phyloP scores from a whole-genome alignment of 1,140 invertebrate species.

The Parapsyche elsis region DNA sequence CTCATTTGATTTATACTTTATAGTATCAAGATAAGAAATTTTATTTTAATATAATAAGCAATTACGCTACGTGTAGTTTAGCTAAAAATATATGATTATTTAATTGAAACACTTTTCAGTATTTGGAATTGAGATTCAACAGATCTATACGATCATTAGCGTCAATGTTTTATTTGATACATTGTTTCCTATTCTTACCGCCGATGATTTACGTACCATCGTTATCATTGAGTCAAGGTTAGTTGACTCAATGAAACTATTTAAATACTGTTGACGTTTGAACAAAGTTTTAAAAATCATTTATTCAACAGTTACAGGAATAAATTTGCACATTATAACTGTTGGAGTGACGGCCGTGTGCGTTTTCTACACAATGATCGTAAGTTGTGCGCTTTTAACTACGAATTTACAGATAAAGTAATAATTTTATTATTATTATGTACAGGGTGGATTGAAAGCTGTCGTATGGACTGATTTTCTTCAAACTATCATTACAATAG shows the following conservation, averaged over 20 bases:
- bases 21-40: no score
- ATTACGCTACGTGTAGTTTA: not conserved
- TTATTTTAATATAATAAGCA: not conserved
- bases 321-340: constrained; percentile 75
- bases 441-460: constrained; percentile 85
- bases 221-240: constrained; percentile 21
- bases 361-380: constrained; percentile 80
- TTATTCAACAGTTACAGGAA: constrained; percentile 24
- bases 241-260: not conserved
- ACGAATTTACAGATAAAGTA: not conserved
- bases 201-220: constrained; percentile 26
- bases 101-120: constrained; percentile 68
- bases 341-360: constrained; percentile 79
- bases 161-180: constrained; percentile 60
- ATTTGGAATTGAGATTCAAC: constrained; percentile 78
- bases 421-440: constrained; percentile 12
- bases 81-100: not conserved
- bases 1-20: not conserved
- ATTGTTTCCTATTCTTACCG: constrained; percentile 31
- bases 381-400: constrained; percentile 64
- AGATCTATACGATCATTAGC: constrained; percentile 72
- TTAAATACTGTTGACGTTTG: not conserved
- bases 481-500: constrained; percentile 81
- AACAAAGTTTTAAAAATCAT: not conserved
- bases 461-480: constrained; percentile 90